Conservation (phyloP, 2,888 invertebrate genomes). For the Dolichopus griseipennis region DNA sequence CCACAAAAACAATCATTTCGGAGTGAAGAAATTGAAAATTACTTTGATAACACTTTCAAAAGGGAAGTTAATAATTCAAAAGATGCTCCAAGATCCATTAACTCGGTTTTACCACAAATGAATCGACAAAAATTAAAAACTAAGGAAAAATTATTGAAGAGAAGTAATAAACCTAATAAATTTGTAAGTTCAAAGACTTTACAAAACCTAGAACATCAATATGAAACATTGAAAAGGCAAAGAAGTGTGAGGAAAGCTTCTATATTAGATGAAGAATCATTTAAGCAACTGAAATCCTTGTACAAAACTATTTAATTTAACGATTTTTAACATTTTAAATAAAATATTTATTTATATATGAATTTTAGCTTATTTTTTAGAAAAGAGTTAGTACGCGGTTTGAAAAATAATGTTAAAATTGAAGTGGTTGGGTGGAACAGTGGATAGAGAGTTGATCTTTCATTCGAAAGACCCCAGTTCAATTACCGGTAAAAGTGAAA, state of each 20-base stretch:
- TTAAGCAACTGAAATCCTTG: not conserved
- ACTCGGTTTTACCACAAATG: not conserved
- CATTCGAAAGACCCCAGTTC: too few species aligned
- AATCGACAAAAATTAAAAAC: not conserved
- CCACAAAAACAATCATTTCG: not conserved
- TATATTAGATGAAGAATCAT: not conserved
- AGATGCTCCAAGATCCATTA: not conserved
- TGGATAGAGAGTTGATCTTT: too few species aligned
- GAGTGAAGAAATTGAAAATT: not conserved
- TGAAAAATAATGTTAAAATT: too few species aligned
- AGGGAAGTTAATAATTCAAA: not conserved
- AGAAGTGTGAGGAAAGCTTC: not conserved
- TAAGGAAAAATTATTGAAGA: not conserved
- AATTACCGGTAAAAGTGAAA: too few species aligned
- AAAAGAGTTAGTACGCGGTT: too few species aligned
- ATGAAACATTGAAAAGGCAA: not conserved
- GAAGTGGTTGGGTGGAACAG: too few species aligned
- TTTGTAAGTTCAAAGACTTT: not conserved
- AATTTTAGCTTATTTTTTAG: too few species aligned
- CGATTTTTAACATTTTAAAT: too few species aligned
- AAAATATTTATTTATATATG: too few species aligned
- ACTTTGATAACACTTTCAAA: not conserved
- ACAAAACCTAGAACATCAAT: not conserved
- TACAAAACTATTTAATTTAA: not conserved
- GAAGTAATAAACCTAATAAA: not conserved